These are phyloP conservation scores for Sebastes hopkinsi DNA, from an alignment of 2,797 vertebrate genomes.

Conservation along the genomic window DNA sequence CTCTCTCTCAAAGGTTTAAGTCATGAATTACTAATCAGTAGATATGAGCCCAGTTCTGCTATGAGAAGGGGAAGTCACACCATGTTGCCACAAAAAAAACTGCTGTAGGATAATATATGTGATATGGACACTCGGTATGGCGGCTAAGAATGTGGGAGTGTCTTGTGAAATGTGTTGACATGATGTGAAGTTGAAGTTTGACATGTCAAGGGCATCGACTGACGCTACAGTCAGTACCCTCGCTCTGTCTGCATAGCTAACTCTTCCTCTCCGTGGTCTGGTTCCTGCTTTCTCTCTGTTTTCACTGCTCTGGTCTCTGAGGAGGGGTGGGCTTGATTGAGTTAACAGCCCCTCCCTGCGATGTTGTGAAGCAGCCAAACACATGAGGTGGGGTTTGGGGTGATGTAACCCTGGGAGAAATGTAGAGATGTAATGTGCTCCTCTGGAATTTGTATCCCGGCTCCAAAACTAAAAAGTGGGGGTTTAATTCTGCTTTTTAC, in stretches of 20 bases:
- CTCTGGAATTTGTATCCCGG: slow-evolving; percentile 46
- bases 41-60: background rate
- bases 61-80: background rate
- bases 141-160: slow-evolving; percentile 37
- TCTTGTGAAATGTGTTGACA: slow-evolving; percentile 57
- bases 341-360: slow-evolving; percentile 65
- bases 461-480: slow-evolving; percentile 14
- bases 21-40: background rate
- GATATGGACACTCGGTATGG: background rate
- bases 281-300: slow-evolving; percentile 16
- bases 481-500: slow-evolving; percentile 7
- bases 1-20: background rate
- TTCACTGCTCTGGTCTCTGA: slow-evolving; percentile 32
- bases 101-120: background rate
- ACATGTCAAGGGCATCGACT: slow-evolving; percentile 14
- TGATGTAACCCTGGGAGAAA: slow-evolving; percentile 71
- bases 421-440: slow-evolving; percentile 43
- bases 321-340: slow-evolving; percentile 63
- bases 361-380: slow-evolving; percentile 57
- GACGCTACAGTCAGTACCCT: background rate
- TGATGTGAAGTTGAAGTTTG: slow-evolving; percentile 34
- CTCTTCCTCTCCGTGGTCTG: background rate
- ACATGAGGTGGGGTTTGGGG: slow-evolving; percentile 65
- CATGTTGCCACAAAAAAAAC: background rate
- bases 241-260: slow-evolving; percentile 12